phyloP scores from a whole-genome alignment of 2,113 vertebrate genomes.

The Nicator chloris region DNA sequence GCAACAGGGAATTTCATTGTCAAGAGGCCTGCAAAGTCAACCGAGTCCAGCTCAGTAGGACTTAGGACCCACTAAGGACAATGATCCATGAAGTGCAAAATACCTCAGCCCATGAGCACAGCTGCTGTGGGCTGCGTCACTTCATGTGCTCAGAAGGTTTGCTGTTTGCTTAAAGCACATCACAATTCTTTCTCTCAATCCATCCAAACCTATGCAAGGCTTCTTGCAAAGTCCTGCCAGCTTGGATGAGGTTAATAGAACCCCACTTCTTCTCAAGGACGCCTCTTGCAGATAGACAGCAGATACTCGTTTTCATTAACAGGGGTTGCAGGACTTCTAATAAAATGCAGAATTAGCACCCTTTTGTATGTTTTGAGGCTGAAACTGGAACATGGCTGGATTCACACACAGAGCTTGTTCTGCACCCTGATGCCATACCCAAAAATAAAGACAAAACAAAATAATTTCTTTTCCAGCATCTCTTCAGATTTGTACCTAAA shows the following conservation, averaged over 20 bases:
- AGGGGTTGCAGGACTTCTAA: not conserved
- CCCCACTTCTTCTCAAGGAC: not conserved
- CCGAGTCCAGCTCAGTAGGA: not conserved
- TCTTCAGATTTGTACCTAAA: not conserved
- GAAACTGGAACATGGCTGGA: not conserved
- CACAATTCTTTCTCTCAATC: not conserved
- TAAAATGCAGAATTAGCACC: not conserved
- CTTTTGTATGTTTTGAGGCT: not conserved
- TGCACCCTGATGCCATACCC: not conserved
- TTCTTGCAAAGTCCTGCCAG: not conserved
- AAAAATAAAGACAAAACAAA: not conserved
- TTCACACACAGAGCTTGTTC: not conserved
- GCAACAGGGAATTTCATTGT: not conserved
- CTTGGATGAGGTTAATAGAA: not conserved
- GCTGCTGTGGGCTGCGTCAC: rapidly evolving
- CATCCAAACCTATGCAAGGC: not conserved
- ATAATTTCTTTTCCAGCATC: not conserved
- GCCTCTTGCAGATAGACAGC: not conserved
- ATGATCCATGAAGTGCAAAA: not conserved
- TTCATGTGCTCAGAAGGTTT: not conserved
- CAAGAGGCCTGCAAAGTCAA: not conserved
- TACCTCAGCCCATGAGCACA: not conserved
- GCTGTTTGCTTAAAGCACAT: not conserved
- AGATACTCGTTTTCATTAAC: not conserved
- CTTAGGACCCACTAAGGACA: not conserved